phyloP scores from a whole-genome alignment of 2,888 invertebrate species.

The Microctonus brassicae region DNA sequence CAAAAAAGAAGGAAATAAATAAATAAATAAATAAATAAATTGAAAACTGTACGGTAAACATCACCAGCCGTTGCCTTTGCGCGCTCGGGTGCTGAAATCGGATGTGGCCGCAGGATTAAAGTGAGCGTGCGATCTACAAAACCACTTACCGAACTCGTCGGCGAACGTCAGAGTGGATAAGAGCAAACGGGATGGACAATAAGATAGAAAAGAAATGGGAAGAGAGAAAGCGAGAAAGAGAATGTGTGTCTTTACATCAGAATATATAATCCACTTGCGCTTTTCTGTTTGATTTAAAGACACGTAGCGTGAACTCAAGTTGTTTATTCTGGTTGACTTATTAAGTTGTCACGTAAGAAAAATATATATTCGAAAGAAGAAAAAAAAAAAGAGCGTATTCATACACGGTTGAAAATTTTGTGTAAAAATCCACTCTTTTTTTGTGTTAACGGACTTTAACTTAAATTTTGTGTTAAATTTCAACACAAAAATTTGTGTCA shows the following conservation, averaged over 20 bases:
- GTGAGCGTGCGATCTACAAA: constrained; percentile 35
- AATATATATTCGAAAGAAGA: constrained; percentile 37
- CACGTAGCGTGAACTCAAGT: constrained; percentile 13
- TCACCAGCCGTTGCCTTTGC: constrained; percentile 32
- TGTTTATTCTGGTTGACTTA: constrained; percentile 42
- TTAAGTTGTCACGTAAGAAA: constrained; percentile 59
- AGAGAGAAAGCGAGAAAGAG: background rate
- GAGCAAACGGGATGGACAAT: background rate
- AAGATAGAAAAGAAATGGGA: no score
- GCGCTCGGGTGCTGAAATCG: constrained; percentile 31
- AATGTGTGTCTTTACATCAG: background rate
- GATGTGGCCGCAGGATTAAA: constrained; percentile 38
- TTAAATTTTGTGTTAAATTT: no score
- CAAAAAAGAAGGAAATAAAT: background rate
- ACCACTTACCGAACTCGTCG: constrained; percentile 37
- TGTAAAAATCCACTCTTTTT: no score
- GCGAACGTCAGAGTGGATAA: constrained; percentile 27
- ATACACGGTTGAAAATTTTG: no score
- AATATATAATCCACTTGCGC: background rate
- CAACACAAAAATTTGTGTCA: no score
- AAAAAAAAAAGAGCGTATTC: no score
- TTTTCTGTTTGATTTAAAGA: constrained; percentile 15
- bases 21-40: background rate
- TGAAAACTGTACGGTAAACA: constrained; percentile 35
- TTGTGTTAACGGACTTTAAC: no score